A percentile compares a stretch with the other conserved stretches of the same genome.
phyloP scores from a whole-genome alignment of 1,140 invertebrate genomes.

The Ganaspis sp. region DNA sequence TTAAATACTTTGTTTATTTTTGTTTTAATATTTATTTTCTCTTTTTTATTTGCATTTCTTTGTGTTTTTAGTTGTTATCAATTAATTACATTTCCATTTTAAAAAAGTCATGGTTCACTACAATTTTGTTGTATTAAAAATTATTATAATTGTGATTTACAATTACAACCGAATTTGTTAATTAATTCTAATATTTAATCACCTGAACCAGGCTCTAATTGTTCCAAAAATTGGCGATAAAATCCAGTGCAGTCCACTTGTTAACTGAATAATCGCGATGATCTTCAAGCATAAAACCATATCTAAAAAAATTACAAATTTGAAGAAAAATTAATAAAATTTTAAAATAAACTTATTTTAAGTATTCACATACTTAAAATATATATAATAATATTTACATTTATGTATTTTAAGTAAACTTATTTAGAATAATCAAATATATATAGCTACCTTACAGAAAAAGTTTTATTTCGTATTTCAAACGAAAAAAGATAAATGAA shows the following conservation, averaged over 20 bases:
- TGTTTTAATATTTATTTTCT: no score
- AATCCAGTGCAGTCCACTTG: conserved; percentile 45
- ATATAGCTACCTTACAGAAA: no score
- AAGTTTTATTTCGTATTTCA: no score
- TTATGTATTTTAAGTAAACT: neutral
- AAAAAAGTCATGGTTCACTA: neutral
- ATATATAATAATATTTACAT: neutral
- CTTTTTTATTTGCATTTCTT: no score
- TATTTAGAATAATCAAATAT: no score
- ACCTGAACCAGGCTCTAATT: conserved; percentile 37
- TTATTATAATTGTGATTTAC: no score
- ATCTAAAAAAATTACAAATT: conserved; percentile 36
- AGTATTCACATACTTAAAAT: neutral
- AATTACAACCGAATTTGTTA: no score
- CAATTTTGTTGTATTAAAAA: no score
- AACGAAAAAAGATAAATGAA: no score
- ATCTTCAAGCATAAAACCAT: conserved; percentile 38
- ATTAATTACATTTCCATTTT: neutral
- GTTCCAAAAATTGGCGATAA: conserved; percentile 41
- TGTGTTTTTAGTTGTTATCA: no score
- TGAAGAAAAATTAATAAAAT: neutral
- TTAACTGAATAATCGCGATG: conserved; percentile 39
- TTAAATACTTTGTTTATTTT: no score
- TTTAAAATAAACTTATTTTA: neutral
- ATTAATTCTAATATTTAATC: conserved; percentile 5